phyloP scores from a whole-genome alignment of 2,113 vertebrate genomes.

The Condylura cristata region DNA sequence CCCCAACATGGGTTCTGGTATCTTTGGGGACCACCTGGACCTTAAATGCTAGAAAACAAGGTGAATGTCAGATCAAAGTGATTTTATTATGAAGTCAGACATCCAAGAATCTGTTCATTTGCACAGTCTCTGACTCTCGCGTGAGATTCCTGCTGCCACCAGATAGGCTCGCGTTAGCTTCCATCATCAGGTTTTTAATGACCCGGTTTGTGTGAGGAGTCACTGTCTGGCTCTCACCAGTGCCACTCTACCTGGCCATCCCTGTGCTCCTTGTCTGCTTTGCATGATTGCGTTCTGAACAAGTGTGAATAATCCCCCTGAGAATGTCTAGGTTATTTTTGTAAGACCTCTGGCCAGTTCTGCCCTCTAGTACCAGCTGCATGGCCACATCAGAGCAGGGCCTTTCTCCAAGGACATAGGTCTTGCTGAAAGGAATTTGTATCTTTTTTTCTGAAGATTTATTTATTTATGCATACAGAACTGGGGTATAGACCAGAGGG shows the following conservation, averaged over 20 bases:
- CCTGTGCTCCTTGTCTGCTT: not conserved
- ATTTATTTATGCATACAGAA: no score
- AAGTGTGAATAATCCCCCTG: slow-evolving; percentile 1
- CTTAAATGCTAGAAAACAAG: slow-evolving; percentile 46
- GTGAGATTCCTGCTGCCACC: not conserved
- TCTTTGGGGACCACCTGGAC: slow-evolving; percentile 59
- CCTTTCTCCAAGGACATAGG: not conserved
- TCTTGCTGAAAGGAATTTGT: not conserved
- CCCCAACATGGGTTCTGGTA: slow-evolving; percentile 45
- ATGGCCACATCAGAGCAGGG: not conserved
- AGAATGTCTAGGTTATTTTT: not conserved
- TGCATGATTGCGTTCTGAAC: not conserved
- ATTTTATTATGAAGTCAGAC: slow-evolving; percentile 50
- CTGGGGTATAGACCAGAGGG: no score
- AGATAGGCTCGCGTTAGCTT: slow-evolving; percentile 9
- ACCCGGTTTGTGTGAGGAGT: slow-evolving; percentile 23
- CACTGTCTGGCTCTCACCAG: not conserved
- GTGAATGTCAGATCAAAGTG: slow-evolving; percentile 58
- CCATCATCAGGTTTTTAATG: slow-evolving; percentile 32
- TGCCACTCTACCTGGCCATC: not conserved
- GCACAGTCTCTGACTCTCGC: not conserved
- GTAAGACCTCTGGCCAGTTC: not conserved
- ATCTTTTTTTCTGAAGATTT: no score
- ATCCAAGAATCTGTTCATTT: slow-evolving; percentile 10
- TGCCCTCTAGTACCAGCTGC: not conserved